phyloP scores from a whole-genome alignment of 1,140 invertebrate genomes.

The Pemphigus obesinymphae region DNA sequence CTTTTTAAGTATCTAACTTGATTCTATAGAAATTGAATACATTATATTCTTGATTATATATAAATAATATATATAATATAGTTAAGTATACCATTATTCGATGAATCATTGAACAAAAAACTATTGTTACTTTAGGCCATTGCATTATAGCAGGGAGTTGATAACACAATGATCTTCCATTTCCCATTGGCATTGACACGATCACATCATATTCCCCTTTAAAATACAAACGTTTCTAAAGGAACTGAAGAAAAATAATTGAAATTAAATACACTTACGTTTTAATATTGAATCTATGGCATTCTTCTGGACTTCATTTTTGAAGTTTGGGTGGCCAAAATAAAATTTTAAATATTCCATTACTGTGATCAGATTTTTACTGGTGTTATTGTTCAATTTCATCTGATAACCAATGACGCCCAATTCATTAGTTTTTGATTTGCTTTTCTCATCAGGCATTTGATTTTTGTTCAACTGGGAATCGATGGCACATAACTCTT shows the following conservation, averaged over 20 bases:
- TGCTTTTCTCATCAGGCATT: too few relatives aligned
- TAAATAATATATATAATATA: background rate
- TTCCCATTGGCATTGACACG: slow-evolving; percentile 70
- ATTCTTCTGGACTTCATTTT: slow-evolving; percentile 55
- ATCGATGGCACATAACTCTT: too few relatives aligned
- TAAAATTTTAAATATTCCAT: too few relatives aligned
- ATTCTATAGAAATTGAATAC: slow-evolving; percentile 49
- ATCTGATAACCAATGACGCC: too few relatives aligned
- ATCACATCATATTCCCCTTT: slow-evolving; percentile 62
- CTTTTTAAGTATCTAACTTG: slow-evolving; percentile 56
- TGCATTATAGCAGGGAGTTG: slow-evolving; percentile 63
- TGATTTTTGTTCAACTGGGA: too few relatives aligned
- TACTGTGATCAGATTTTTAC: too few relatives aligned
- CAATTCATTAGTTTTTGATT: too few relatives aligned
- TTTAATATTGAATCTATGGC: slow-evolving; percentile 54
- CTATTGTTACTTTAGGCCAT: slow-evolving; percentile 58
- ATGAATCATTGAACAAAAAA: slow-evolving; percentile 67
- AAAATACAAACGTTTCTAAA: background rate
- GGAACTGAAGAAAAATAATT: background rate
- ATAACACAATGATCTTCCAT: slow-evolving; percentile 67
- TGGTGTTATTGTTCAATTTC: too few relatives aligned
- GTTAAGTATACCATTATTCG: slow-evolving; percentile 56
- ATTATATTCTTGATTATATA: background rate
- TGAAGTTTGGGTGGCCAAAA: slow-evolving; percentile 49
- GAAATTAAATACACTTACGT: slow-evolving; percentile 49